Percentiles rank a stretch among this genome's conserved stretches.
These are phyloP conservation scores for Electrona antarctica DNA, from an alignment of 2,113 vertebrate species.

Conservation along the genomic window DNA sequence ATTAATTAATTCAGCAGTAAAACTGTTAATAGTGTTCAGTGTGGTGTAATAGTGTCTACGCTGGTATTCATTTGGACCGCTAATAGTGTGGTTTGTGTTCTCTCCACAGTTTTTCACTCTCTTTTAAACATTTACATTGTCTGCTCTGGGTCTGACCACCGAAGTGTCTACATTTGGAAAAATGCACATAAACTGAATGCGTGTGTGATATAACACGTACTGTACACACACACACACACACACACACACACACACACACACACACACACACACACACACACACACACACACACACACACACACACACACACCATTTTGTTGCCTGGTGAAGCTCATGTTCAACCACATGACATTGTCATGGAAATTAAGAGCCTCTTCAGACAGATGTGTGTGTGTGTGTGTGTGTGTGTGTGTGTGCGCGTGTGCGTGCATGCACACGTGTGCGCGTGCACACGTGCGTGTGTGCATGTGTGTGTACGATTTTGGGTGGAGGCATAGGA, in stretches of 20 bases:
- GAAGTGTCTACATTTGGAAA: conserved; percentile 35
- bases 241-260: not conserved
- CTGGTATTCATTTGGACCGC: no score
- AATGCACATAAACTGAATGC: conserved; percentile 14
- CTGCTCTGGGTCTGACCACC: conserved; percentile 30
- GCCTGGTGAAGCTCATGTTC: conserved; percentile 42
- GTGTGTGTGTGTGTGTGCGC: not conserved
- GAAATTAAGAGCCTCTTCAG: conserved; percentile 31
- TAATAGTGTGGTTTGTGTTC: no score
- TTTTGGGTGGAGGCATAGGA: conserved; percentile 35
- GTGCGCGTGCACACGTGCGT: conserved; percentile 11
- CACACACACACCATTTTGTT: not conserved
- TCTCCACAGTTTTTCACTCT: conserved; percentile 17
- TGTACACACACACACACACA: not conserved
- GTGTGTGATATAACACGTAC: no score
- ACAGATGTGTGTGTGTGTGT: not conserved
- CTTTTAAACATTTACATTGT: conserved; percentile 47
- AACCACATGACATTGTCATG: conserved; percentile 42
- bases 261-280: not conserved
- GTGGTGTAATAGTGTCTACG: no score
- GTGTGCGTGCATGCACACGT: no score
- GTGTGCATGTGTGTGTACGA: conserved; percentile 15
- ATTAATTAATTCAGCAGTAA: no score
- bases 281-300: not conserved
- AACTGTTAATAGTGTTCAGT: no score